A percentile compares a stretch with the other conserved stretches of the same genome.
Evolutionary conservation across 2,888 invertebrate genomes (phyloP).

Genomic region (Baronia brevicornis): DNA sequence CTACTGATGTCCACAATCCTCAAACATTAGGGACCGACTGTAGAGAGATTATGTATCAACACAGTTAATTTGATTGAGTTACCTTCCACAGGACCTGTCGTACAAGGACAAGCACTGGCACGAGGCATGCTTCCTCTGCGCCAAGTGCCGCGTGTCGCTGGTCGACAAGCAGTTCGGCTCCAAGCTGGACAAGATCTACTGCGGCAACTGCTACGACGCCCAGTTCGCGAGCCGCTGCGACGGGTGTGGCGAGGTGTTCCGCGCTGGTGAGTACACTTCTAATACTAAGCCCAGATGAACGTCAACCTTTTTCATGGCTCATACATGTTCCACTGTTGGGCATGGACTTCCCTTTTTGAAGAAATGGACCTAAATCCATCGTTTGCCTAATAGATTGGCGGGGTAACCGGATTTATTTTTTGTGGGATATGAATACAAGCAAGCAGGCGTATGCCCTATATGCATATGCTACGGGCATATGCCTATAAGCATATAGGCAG

Average conservation of each 20-base stretch:
- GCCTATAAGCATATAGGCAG: no score
- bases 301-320: no score
- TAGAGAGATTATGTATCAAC: neutral
- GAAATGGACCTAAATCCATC: no score
- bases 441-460: no score
- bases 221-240: conserved; percentile 99
- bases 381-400: no score
- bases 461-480: no score
- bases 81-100: conserved; percentile 90
- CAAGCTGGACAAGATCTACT: conserved; percentile 99
- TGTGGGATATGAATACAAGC: no score
- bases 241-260: conserved; percentile 98
- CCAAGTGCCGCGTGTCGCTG: conserved; percentile 96
- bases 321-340: no score
- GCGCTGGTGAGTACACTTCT: conserved; percentile 89
- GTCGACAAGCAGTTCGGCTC: conserved; percentile 99
- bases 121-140: conserved; percentile 99
- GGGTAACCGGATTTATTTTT: no score
- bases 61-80: conserved; percentile 4
- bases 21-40: no score
- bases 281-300: neutral
- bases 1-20: no score
- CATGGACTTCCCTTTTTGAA: no score
- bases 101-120: conserved; percentile 99
- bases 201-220: conserved; percentile 99